Percentiles rank a stretch among this genome's conserved stretches.
Conservation (phyloP, 23 tunicate genomes). For the Trididemnum clinides region DNA sequence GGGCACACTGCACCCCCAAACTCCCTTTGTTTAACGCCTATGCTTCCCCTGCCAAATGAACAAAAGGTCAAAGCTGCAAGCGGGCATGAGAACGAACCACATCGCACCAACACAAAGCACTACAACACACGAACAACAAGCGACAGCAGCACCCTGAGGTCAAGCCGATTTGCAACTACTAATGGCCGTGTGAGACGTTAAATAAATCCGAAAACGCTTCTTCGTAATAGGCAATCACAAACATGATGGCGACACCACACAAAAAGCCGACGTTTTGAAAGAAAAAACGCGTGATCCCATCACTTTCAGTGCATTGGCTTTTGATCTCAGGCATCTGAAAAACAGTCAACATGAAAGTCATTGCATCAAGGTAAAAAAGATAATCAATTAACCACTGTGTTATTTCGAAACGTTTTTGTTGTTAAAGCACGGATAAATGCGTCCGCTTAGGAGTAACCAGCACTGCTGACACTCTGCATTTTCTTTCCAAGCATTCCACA, state of each 20-base stretch:
- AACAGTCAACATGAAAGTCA: background rate
- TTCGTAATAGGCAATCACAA: slow-evolving; percentile 75
- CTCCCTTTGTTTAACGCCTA: no score
- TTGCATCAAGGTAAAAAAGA: no score
- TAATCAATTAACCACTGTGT: no score
- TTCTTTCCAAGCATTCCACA: no score
- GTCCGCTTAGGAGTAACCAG: no score
- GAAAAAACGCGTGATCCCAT: slow-evolving; percentile 42
- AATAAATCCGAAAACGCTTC: slow-evolving; percentile 41
- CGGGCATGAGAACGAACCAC: background rate
- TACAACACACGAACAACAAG: background rate
- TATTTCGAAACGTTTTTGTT: no score
- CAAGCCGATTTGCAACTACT: background rate
- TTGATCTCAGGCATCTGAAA: slow-evolving; percentile 78
- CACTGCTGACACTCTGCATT: no score
- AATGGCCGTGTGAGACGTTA: slow-evolving; percentile 16
- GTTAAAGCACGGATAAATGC: no score
- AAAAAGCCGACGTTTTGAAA: slow-evolving; percentile 74
- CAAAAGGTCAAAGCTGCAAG: background rate
- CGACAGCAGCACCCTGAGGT: background rate
- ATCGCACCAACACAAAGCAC: background rate
- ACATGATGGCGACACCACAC: slow-evolving; percentile 67
- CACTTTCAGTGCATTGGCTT: slow-evolving; percentile 34
- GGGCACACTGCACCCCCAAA: no score
- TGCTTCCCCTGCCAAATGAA: no score